These are phyloP conservation scores for Hiodon tergisus DNA, from an alignment of 2,113 vertebrate genomes.

Conservation along the genomic window DNA sequence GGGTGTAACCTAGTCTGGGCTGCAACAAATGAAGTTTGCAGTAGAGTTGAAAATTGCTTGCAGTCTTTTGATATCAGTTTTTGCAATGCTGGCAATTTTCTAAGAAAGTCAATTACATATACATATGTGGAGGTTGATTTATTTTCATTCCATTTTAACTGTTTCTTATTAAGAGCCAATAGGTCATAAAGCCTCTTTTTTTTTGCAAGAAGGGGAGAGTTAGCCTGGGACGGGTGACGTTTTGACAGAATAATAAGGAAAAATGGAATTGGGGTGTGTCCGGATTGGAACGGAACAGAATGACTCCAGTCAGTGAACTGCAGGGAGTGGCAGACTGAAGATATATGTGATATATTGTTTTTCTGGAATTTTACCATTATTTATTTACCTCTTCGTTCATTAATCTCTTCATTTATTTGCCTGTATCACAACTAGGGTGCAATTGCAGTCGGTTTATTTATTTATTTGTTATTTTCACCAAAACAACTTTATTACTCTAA, in stretches of 20 bases:
- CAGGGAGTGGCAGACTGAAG: too few relatives aligned
- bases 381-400: too few relatives aligned
- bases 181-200: not conserved
- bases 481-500: too few relatives aligned
- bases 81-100: conserved; percentile 12
- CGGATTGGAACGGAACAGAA: too few relatives aligned
- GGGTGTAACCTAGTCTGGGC: conserved; percentile 27
- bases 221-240: not conserved
- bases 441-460: too few relatives aligned
- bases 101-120: conserved; percentile 18
- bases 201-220: not conserved
- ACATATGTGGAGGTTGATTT: not conserved
- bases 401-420: too few relatives aligned
- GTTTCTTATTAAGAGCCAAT: conserved; percentile 8
- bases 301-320: too few relatives aligned
- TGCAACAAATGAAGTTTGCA: conserved; percentile 31
- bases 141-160: not conserved
- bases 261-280: not conserved
- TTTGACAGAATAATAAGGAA: not conserved
- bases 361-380: too few relatives aligned
- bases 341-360: too few relatives aligned
- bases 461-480: too few relatives aligned
- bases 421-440: too few relatives aligned
- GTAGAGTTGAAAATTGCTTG: conserved; percentile 28
- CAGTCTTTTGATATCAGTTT: conserved; percentile 2